Conservation (phyloP, 2,888 invertebrate genomes). For the Liodrosophila aerea region DNA sequence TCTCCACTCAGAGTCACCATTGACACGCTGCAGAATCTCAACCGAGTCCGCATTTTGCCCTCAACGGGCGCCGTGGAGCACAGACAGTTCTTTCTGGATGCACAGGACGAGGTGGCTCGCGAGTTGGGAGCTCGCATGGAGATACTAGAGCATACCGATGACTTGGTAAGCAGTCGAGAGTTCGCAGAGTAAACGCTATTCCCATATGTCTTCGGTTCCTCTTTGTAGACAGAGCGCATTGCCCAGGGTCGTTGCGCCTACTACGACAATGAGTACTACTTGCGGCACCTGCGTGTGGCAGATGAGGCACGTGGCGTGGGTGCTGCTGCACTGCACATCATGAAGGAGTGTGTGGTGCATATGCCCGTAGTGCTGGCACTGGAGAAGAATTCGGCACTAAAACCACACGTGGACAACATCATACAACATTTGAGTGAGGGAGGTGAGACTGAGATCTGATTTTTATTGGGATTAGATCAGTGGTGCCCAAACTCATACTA, state of each 20-base stretch:
- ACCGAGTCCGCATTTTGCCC: conserved; percentile 86
- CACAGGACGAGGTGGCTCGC: conserved; percentile 87
- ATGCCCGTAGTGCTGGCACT: conserved; percentile 92
- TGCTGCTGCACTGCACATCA: conserved; percentile 86
- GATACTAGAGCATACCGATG: conserved; percentile 85
- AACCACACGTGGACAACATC: conserved; percentile 86
- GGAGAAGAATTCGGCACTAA: conserved; percentile 91
- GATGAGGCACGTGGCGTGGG: conserved; percentile 75
- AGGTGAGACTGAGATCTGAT: conserved; percentile 83
- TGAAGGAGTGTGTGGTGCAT: conserved; percentile 90
- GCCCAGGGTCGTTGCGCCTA: conserved; percentile 89
- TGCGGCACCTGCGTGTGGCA: conserved; percentile 86
- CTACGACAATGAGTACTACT: conserved; percentile 89
- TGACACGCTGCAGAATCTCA: conserved; percentile 88
- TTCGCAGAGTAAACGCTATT: no score
- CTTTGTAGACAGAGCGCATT: conserved; percentile 84
- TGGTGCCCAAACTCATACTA: no score
- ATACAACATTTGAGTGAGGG: conserved; percentile 88
- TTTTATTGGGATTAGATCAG: no score
- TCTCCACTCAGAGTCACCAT: conserved; percentile 86
- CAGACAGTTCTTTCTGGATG: conserved; percentile 87
- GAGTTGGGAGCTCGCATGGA: conserved; percentile 87
- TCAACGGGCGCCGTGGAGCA: conserved; percentile 90
- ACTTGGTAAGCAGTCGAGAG: conserved; percentile 83
- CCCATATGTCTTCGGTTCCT: no score